These are phyloP conservation scores for Aspidoscelis tigris DNA, from an alignment of 2,113 vertebrate species.

Conservation along the genomic window DNA sequence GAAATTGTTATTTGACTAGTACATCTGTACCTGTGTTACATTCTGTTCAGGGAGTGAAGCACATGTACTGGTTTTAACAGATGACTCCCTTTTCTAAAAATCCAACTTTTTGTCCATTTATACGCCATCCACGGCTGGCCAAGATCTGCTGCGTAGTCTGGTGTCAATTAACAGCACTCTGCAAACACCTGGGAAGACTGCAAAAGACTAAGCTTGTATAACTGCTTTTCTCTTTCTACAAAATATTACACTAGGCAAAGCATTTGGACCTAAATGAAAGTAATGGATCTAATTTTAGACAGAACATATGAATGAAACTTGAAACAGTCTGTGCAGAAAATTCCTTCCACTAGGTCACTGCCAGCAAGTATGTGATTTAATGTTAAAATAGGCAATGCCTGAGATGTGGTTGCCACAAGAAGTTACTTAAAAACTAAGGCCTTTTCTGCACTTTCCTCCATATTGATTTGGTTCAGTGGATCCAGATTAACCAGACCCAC, in stretches of 20 bases:
- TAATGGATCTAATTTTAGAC: constrained; percentile 79
- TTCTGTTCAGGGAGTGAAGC: background rate
- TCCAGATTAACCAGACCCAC: no score
- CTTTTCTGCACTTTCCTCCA: no score
- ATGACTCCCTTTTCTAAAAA: constrained; percentile 45
- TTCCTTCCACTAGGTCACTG: constrained; percentile 70
- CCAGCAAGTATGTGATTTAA: constrained; percentile 77
- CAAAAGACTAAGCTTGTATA: constrained; percentile 62
- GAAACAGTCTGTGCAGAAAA: constrained; percentile 77
- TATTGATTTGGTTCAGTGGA: no score
- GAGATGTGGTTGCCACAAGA: constrained; percentile 81
- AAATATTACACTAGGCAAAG: constrained; percentile 73
- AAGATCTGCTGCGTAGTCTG: constrained; percentile 42
- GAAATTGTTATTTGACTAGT: background rate
- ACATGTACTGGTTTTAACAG: constrained; percentile 37
- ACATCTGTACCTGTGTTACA: constrained; percentile 14
- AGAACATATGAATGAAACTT: constrained; percentile 83
- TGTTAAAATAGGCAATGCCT: constrained; percentile 70
- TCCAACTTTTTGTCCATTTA: constrained; percentile 68
- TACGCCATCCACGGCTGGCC: constrained; percentile 41
- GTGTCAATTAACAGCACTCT: constrained; percentile 45
- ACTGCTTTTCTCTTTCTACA: constrained; percentile 69
- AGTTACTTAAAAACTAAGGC: constrained; percentile 52
- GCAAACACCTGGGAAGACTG: constrained; percentile 31
- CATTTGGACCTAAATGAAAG: constrained; percentile 78